Evolutionary conservation across 2,888 invertebrate species (phyloP).

Genomic region (Merodon equestris): DNA sequence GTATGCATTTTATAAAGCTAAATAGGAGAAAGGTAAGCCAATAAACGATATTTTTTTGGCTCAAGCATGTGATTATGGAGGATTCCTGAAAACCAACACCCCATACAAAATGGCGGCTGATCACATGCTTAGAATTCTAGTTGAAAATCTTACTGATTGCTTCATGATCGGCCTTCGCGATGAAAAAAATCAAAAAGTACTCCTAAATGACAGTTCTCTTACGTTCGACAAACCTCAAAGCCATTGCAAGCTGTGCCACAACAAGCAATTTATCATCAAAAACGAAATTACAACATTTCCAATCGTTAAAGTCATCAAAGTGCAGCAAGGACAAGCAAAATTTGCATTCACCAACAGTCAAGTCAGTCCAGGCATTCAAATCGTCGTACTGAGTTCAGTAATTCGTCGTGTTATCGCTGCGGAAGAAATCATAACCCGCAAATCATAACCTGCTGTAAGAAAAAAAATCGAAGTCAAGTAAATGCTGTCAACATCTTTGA

Average conservation of each 20-base stretch:
- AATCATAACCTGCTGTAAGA: background rate
- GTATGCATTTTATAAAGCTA: slow-evolving; percentile 24
- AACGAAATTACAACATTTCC: background rate
- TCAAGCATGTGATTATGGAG: slow-evolving; percentile 3
- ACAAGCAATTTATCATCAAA: slow-evolving; percentile 9
- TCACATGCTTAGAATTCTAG: slow-evolving; percentile 28
- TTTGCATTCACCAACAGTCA: too few species aligned
- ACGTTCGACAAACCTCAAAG: slow-evolving; percentile 8
- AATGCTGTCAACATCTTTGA: slow-evolving; percentile 1
- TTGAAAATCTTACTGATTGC: slow-evolving; percentile 28
- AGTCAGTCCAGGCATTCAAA: too few species aligned
- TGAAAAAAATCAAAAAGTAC: background rate
- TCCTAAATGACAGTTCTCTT: too few species aligned
- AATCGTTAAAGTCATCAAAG: too few species aligned
- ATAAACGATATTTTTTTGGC: slow-evolving; percentile 26
- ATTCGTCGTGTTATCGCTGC: slow-evolving; percentile 1
- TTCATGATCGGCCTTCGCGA: slow-evolving; percentile 67
- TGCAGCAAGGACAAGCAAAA: too few species aligned
- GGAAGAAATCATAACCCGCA: slow-evolving; percentile 9
- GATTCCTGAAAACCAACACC: too few species aligned
- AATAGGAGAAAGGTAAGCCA: slow-evolving; percentile 26
- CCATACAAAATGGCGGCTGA: slow-evolving; percentile 6
- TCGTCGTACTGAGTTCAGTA: too few species aligned
- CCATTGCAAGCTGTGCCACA: slow-evolving; percentile 11
- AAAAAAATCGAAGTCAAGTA: too few species aligned